A percentile compares a stretch with the other conserved stretches of the same genome.
Conservation (phyloP, 1,140 invertebrate species). For the Calephelis virginiensis region DNA sequence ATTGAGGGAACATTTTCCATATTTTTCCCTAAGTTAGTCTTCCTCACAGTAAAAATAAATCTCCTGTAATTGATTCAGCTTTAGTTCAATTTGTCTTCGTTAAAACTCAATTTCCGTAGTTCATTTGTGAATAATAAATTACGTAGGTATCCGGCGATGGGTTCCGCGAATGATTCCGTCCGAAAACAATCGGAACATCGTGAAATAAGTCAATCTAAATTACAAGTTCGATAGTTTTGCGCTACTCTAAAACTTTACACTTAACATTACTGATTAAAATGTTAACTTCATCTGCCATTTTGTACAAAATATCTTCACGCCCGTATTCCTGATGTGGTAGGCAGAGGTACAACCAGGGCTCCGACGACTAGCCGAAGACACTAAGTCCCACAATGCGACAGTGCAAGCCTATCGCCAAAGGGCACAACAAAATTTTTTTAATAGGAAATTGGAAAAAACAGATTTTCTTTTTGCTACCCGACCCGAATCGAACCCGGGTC, state of each 20-base stretch:
- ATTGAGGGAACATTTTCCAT: slow-evolving; percentile 68
- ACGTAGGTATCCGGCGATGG: slow-evolving; percentile 46
- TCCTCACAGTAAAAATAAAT: slow-evolving; percentile 68
- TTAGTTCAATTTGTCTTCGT: slow-evolving; percentile 75
- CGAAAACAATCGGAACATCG: slow-evolving; percentile 44
- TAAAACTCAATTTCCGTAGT: slow-evolving; percentile 73
- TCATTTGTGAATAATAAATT: slow-evolving; percentile 74
- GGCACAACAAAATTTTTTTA: too few relatives aligned
- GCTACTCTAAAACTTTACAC: background rate
- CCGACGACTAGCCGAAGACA: too few relatives aligned
- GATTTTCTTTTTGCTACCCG: too few relatives aligned
- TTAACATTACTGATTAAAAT: background rate
- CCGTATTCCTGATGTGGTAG: too few relatives aligned
- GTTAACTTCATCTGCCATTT: too few relatives aligned
- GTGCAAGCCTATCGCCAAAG: too few relatives aligned
- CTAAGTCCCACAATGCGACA: too few relatives aligned
- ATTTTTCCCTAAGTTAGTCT: slow-evolving; percentile 59
- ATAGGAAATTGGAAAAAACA: too few relatives aligned
- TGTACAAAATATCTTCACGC: too few relatives aligned
- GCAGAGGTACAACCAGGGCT: too few relatives aligned
- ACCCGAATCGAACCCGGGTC: too few relatives aligned
- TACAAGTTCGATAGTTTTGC: slow-evolving; percentile 25
- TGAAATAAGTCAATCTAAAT: slow-evolving; percentile 63
- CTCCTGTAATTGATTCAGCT: slow-evolving; percentile 72
- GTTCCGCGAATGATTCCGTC: slow-evolving; percentile 33